A percentile compares a stretch with the other conserved stretches of the same genome.
These are phyloP conservation scores for Tarsius wallacei DNA, from an alignment of 2,797 vertebrate species.

Conservation along the genomic window DNA sequence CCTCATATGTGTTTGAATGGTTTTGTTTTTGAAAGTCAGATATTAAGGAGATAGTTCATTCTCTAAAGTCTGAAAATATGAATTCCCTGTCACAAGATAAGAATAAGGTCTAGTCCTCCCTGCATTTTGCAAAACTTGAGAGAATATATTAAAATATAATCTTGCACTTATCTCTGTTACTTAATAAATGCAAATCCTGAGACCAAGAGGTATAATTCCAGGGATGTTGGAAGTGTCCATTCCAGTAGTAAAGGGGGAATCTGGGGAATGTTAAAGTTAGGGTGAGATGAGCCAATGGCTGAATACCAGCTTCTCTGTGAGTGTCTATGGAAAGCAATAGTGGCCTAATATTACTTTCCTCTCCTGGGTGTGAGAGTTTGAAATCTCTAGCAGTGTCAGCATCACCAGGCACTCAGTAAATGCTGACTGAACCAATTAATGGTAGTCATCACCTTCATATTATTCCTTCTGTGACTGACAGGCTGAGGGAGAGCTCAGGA, in stretches of 20 bases:
- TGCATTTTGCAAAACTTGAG: slow-evolving; percentile 4
- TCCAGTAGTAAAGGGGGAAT: neutral
- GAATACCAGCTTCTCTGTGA: neutral
- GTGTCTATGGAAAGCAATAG: neutral
- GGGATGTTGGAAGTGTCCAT: neutral
- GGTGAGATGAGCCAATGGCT: neutral
- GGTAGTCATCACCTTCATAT: neutral
- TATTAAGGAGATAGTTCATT: slow-evolving; percentile 24
- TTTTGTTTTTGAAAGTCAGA: slow-evolving; percentile 23
- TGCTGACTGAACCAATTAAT: neutral
- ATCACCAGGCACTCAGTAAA: too few species aligned
- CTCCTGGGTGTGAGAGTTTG: neutral
- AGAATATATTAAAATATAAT: slow-evolving; percentile 11
- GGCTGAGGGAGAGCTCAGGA: neutral
- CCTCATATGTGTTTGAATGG: neutral
- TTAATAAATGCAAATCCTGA: neutral
- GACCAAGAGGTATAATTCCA: neutral
- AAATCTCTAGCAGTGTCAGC: neutral
- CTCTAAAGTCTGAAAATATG: slow-evolving; percentile 19
- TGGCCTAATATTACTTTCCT: neutral
- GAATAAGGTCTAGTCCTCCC: neutral
- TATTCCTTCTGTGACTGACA: neutral
- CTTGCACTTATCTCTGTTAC: neutral
- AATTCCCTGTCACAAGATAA: slow-evolving; percentile 8
- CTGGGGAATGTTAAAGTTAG: neutral